A percentile compares a stretch with the other conserved stretches of the same genome.
Conservation (phyloP, 1,140 invertebrate species). For the Choristoneura fumiferana region DNA sequence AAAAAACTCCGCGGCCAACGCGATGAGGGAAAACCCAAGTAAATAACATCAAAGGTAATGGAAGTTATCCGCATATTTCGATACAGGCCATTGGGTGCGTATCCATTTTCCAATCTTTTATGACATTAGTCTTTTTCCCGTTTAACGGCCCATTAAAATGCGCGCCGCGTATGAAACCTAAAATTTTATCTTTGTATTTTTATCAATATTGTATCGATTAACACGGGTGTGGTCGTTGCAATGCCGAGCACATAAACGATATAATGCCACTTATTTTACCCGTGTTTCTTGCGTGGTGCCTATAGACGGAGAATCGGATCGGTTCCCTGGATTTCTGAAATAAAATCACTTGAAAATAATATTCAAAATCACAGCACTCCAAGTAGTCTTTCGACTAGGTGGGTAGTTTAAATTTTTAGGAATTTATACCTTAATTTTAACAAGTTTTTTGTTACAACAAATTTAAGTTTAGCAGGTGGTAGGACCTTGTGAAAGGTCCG, state of each 20-base stretch:
- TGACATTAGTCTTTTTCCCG: neutral
- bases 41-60: neutral
- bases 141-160: constrained; percentile 10
- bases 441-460: no score
- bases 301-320: no score
- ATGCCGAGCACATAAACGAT: neutral
- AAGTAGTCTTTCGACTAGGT: no score
- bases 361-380: no score
- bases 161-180: neutral
- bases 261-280: neutral
- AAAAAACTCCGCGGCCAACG: neutral
- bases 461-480: no score
- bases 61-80: constrained; percentile 5
- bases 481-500: no score
- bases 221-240: neutral
- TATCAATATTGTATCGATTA: constrained; percentile 12
- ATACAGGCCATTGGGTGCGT: constrained; percentile 1
- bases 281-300: neutral
- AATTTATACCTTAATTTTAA: no score
- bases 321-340: no score
- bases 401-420: no score
- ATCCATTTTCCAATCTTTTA: neutral
- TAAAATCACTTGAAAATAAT: no score
- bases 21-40: neutral
- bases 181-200: constrained; percentile 9